phyloP scores from a whole-genome alignment of 2,113 vertebrate species.

The Propithecus coquereli region DNA sequence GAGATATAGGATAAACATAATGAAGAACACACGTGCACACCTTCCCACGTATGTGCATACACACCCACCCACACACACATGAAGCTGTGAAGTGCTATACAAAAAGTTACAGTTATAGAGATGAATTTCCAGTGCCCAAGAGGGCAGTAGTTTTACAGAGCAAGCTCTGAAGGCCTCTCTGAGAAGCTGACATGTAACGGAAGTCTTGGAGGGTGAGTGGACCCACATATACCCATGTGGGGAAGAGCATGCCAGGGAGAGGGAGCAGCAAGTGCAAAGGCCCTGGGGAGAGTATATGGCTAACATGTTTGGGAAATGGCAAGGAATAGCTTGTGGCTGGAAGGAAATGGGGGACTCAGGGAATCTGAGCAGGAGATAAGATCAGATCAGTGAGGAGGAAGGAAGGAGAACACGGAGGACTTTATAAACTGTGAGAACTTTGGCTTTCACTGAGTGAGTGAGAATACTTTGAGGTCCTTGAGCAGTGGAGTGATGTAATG shows the following conservation, averaged over 20 bases:
- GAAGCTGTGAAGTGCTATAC: background rate
- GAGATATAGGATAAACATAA: background rate
- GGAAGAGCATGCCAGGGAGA: background rate
- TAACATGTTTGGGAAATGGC: background rate
- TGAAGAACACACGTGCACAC: background rate
- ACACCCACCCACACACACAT: background rate
- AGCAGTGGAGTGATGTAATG: background rate
- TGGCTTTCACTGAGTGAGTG: background rate
- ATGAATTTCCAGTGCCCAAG: rapidly evolving
- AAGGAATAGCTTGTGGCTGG: background rate
- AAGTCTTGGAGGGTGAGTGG: rapidly evolving
- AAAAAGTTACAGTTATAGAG: background rate
- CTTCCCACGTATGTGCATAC: too few relatives aligned
- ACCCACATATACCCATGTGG: rapidly evolving
- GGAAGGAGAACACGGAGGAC: background rate
- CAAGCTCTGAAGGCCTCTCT: background rate
- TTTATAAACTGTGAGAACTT: background rate
- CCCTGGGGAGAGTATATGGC: background rate
- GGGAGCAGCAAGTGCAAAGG: background rate
- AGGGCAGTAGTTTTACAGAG: background rate
- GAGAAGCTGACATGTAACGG: background rate
- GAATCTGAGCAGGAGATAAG: background rate
- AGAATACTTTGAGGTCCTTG: background rate
- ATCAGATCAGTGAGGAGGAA: rapidly evolving
- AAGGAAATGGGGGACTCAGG: background rate